Base-by-base conservation (phyloP, 2,797 vertebrate genomes). In the Sciaenops ocellatus region DNA sequence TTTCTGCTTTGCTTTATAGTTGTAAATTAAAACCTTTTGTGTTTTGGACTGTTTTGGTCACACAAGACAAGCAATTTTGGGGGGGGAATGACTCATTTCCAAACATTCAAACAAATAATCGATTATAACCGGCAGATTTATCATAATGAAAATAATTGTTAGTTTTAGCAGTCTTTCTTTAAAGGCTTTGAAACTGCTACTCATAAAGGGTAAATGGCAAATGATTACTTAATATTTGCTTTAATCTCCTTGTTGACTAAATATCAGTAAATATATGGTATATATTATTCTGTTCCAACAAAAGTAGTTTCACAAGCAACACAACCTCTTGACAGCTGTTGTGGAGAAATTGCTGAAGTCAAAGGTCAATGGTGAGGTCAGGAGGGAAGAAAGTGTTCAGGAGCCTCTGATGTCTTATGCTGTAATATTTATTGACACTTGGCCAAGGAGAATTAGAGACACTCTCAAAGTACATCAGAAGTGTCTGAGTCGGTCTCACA, bases 21-120 rank as follows among this genome's bases (percentile, higher is more conserved):
- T n/a, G 24, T 56, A 52, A 65, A 56, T 56, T 5, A 57, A 26
- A 63, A 20, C 26, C 51, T 2, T 24, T 64, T 76, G 38, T 46
- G 15, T n/a, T 51, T 46, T 41, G 22, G 30, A 20, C 57, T 24
- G 20, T 38, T 38, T 16, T 26, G 2, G 4, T 48, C 5, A 20
- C 16, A 26, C 28, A 48, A 26, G 66, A 16, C 16, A 55, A 30
- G 13, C 13, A 48, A 38, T 38, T 38, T 38, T 6, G 30, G 2
- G 30, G 6, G 30, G 30, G 6, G 8, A 8, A 38, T 9, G 34
- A 38, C 13, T 44, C 13, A 12, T 44, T 44, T 44, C 42, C 42
- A 44, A 44, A 44, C 42, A 44, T 15, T 44, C 13, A 13, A 44
- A 15, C 4, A 30, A 47, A 30, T 28, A 30, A 56, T 57, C 1